Base-by-base conservation (phyloP, 2,797 vertebrate genomes). In the Sphenodon punctatus region DNA sequence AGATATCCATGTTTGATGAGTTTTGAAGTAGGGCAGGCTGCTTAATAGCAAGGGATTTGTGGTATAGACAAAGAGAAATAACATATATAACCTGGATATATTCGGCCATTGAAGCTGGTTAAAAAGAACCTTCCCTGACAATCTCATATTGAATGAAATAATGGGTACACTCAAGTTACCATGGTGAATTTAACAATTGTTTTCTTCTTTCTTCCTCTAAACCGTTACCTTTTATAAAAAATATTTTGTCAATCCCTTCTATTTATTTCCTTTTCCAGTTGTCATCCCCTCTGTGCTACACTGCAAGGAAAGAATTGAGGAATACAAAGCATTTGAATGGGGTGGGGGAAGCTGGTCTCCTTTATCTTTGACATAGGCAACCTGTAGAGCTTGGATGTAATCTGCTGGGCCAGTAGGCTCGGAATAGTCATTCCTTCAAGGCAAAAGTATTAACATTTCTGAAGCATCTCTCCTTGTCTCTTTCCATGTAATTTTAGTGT, bases 101-200 rank as follows among this genome's bases (percentile, higher is more conserved):
- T 53, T 48, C n/a, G n/a, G n/a, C n/a, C n/a, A n/a, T n/a, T 46
- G 27, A 27, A 46, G 45, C n/a, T 41, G 66, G 5, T n/a, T 36
- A 32, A n/a, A 66, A 67, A 53, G 25, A 27, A 39, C 22, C 13
- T 32, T 84, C 32, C 4, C 17, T n/a, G 6, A 1, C 38, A 64
- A 20, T 86, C 92, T 86, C 58, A 61, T 25, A 55, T 6, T 23
- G 70, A 80, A 38, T 30, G 19, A n/a, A 82, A 69, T 59, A 80
- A 19, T 68, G 42, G 67, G 17, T 8, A 58, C 56, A 86, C 60
- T 80, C 78, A 36, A 5, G 25, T 85, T 42, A 70, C n/a, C n/a
- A 9, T 56, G 77, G 38, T 66, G 75, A 1, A 7, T 74, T 53
- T 74, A 58, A 61, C 8, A 11, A 3, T 45, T 67, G 82, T 66